A percentile compares a stretch with the other conserved stretches of the same genome.
Conservation (phyloP, 2,797 vertebrate species). For the Neosalanx taihuensis region DNA sequence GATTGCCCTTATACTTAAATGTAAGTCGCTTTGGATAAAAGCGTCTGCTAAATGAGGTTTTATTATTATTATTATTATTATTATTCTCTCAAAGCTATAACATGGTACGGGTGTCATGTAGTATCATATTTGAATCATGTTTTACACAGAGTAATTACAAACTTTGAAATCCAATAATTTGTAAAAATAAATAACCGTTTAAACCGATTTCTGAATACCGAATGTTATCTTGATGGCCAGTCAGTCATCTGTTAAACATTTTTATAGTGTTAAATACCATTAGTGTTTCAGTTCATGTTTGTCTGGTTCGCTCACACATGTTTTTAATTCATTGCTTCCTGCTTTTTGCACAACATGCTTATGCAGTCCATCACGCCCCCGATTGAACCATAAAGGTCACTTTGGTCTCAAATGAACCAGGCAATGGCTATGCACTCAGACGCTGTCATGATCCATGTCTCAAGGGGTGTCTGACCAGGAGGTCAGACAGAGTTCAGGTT, state of each 20-base stretch:
- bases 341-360: constrained; percentile 3
- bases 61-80: no score
- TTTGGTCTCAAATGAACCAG: constrained; percentile 19
- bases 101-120: background rate
- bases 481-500: constrained; percentile 67
- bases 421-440: constrained; percentile 30
- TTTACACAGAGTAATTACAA: background rate
- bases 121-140: background rate
- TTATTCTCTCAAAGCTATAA: background rate
- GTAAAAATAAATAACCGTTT: background rate
- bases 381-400: constrained; percentile 4
- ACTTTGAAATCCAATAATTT: background rate
- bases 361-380: background rate
- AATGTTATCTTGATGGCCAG: background rate
- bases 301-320: background rate
- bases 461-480: constrained; percentile 55
- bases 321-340: background rate
- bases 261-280: background rate
- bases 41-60: no score
- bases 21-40: no score
- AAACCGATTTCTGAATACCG: background rate
- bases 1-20: no score
- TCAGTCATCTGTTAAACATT: background rate
- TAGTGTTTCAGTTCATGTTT: background rate
- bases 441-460: constrained; percentile 42